Percentiles rank a stretch among this genome's conserved stretches.
These are phyloP conservation scores for Neosilurus mollespiculum DNA, from an alignment of 2,797 vertebrate species.

Conservation along the genomic window DNA sequence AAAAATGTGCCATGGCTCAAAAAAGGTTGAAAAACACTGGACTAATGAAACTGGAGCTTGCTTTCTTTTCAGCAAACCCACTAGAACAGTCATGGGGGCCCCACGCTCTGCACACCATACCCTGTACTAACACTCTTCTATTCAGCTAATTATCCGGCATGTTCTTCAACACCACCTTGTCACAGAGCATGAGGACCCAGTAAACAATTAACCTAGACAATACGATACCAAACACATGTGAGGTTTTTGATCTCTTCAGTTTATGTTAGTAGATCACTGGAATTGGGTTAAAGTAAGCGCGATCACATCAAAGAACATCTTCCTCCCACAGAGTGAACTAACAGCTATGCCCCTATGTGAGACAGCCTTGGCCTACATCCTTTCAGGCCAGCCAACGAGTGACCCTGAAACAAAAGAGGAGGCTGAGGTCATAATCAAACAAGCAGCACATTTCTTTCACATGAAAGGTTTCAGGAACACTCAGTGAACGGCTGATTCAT, in stretches of 20 bases:
- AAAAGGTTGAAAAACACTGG: too few relatives aligned
- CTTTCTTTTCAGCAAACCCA: slow-evolving; percentile 20
- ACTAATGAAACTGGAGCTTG: not conserved
- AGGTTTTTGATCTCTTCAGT: not conserved
- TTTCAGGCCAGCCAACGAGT: slow-evolving; percentile 65
- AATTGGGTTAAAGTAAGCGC: not conserved
- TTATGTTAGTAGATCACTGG: not conserved
- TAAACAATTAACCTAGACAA: slow-evolving; percentile 2
- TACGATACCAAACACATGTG: not conserved
- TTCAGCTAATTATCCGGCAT: slow-evolving; percentile 4
- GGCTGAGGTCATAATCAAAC: slow-evolving; percentile 73
- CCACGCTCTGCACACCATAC: not conserved
- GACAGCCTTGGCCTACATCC: slow-evolving; percentile 57
- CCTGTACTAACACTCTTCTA: not conserved
- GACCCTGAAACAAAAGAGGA: slow-evolving; percentile 71
- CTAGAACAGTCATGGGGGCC: slow-evolving; percentile 4
- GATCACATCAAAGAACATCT: slow-evolving; percentile 25
- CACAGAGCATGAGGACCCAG: not conserved
- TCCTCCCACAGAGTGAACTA: slow-evolving; percentile 11
- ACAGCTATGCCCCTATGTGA: slow-evolving; percentile 29
- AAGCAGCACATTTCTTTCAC: slow-evolving; percentile 73
- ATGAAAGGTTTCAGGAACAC: slow-evolving; percentile 70
- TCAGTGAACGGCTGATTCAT: slow-evolving; percentile 69
- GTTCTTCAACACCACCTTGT: not conserved
- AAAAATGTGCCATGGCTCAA: too few relatives aligned